A percentile compares a stretch with the other conserved stretches of the same genome.
phyloP scores from a whole-genome alignment of 2,113 vertebrate species.

The Mungos mungo region DNA sequence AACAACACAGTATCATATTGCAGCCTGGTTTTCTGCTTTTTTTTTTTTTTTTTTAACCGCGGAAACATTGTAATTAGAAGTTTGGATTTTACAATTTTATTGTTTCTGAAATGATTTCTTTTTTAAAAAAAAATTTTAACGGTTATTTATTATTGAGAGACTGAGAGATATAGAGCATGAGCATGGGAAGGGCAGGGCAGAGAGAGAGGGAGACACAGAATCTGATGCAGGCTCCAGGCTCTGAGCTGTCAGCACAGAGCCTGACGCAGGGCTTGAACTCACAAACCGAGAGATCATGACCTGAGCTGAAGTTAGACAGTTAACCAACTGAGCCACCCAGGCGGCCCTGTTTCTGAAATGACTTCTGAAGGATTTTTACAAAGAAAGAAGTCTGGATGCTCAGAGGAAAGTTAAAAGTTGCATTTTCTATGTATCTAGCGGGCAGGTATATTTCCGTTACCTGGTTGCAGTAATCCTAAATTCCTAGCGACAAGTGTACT shows the following conservation, averaged over 20 bases:
- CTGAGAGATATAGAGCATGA: too few species aligned
- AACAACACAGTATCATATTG: background rate
- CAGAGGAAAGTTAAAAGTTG: background rate
- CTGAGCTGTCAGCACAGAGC: too few species aligned
- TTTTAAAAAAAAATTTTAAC: too few species aligned
- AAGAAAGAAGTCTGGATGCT: background rate
- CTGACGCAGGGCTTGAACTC: too few species aligned
- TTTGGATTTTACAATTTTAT: background rate
- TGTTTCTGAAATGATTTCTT: background rate
- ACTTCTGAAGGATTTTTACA: background rate
- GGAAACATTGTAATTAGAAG: background rate
- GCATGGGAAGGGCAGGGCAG: too few species aligned
- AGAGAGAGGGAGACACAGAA: too few species aligned
- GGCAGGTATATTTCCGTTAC: background rate
- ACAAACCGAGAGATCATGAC: too few species aligned
- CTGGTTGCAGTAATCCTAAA: background rate
- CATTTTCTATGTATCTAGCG: background rate
- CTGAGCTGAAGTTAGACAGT: too few species aligned
- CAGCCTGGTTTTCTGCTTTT: background rate
- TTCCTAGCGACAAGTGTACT: background rate
- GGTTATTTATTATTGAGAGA: too few species aligned
- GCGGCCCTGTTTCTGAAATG: background rate
- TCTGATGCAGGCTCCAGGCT: too few species aligned
- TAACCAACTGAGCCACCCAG: too few species aligned
- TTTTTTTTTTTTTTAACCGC: background rate